Base-by-base conservation (phyloP, 2,888 invertebrate species). In the Sycophila texana region DNA sequence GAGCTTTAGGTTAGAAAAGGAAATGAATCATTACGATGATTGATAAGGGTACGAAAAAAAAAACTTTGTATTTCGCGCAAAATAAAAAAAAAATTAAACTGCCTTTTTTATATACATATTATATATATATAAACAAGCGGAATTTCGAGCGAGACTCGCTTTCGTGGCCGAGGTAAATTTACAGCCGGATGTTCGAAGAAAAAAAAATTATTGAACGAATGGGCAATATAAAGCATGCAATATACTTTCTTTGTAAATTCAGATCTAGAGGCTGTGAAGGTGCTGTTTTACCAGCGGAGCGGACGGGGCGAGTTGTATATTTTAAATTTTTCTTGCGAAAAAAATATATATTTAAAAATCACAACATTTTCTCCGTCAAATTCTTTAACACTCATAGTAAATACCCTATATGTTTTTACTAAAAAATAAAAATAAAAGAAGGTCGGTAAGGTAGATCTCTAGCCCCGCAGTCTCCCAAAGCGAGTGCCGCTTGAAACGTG, bases 401-500 rank as follows among this genome's bases (percentile, higher is more conserved):
- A 7, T 4, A n/a, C n/a, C n/a, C n/a, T n/a, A 26, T 2, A 26
- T 3, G 3, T 26, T 39, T 39, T 39, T 39, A 39, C 5, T 39
- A 5, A 4, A 39, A 47, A 30, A 5, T 30, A 18, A 5, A 39
- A 18, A n/a, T n/a, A 16, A 30, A 49, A 18, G 18, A 30, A 4
- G 13, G 53, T 49, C 20, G 73, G 57, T 74, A 79, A 72, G 61
- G 66, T 67, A 70, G 53, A 71, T 66, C 58, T 26, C 49, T 39
- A 13, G 30, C 66, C 75, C 61, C 57, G n/a, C 53, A 22, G 63
- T 47, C 75, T 67, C 67, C 63, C 51, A 53, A 26, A 73, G 51
- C 58, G 53, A 81, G 74, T 77, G 49, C 78, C 67, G 72, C 74
- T 75, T 77, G 61, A 81, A 71, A 75, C 77, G 67, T 63, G 67